Conservation (phyloP, 2,888 invertebrate genomes). For the Leptinotarsa haldemani region DNA sequence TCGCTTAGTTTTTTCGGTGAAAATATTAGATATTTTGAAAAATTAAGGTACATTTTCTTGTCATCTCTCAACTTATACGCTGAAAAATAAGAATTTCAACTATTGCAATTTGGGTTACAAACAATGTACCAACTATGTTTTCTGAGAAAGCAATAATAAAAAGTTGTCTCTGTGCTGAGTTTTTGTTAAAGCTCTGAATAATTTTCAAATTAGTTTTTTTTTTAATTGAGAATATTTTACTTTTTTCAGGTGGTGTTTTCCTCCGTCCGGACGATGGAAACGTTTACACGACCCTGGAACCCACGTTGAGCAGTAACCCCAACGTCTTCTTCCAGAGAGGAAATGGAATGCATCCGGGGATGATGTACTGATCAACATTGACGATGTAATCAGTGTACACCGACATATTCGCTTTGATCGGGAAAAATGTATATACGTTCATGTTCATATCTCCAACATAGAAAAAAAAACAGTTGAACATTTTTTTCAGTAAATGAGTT, state of each 20-base stretch:
- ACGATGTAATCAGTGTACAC: not conserved
- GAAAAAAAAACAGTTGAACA: not conserved
- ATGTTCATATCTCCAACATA: not conserved
- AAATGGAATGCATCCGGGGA: conserved; percentile 85
- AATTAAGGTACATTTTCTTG: too few species aligned
- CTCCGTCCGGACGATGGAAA: conserved; percentile 84
- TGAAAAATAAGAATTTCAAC: too few species aligned
- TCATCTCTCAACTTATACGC: too few species aligned
- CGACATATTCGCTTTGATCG: conserved; percentile 4
- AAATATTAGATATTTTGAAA: too few species aligned
- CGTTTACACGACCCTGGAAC: conserved; percentile 86
- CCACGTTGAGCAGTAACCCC: conserved; percentile 88
- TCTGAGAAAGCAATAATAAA: too few species aligned
- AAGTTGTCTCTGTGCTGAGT: not conserved
- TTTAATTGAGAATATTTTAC: conserved; percentile 18
- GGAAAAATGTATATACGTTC: not conserved
- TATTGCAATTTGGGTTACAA: too few species aligned
- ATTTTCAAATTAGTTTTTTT: not conserved
- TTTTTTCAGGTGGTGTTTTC: conserved; percentile 75
- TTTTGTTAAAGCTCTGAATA: not conserved
- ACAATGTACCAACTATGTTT: too few species aligned
- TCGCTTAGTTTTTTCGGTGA: too few species aligned
- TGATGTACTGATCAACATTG: conserved; percentile 80
- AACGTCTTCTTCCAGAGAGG: conserved; percentile 91
- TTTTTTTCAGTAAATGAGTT: not conserved